Evolutionary conservation across 2,113 vertebrate species (phyloP).

Genomic region (Rafetus swinhoei): DNA sequence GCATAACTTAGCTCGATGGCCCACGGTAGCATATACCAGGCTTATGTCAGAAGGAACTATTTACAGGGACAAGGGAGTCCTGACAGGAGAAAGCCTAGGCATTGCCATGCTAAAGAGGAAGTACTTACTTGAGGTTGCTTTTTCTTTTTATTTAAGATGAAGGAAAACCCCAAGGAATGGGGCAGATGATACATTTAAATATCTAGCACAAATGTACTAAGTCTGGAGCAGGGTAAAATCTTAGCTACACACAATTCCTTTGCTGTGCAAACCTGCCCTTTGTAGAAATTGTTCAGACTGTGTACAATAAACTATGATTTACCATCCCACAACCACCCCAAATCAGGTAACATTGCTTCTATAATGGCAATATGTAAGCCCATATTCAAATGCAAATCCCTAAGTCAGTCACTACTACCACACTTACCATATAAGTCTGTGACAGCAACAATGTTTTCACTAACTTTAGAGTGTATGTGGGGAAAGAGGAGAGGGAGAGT

Average conservation of each 20-base stretch:
- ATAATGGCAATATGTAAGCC: neutral
- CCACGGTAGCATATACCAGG: too few relatives aligned
- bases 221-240: neutral
- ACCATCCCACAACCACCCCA: neutral
- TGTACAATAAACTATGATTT: accelerated
- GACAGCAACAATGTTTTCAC: neutral
- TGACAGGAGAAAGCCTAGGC: neutral
- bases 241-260: neutral
- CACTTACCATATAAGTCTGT: neutral
- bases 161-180: neutral
- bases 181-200: neutral
- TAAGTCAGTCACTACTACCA: neutral
- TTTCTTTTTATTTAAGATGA: neutral
- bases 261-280: neutral
- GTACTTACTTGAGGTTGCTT: neutral
- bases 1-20: too few relatives aligned
- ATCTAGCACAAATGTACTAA: accelerated
- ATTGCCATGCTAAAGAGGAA: neutral
- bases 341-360: neutral
- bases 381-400: neutral
- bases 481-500: neutral
- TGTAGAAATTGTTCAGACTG: neutral
- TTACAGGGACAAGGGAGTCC: neutral
- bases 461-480: neutral
- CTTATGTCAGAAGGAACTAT: neutral